Evolutionary conservation across 2,113 vertebrate species (phyloP).

Genomic region (Protomyctophum bolini): DNA sequence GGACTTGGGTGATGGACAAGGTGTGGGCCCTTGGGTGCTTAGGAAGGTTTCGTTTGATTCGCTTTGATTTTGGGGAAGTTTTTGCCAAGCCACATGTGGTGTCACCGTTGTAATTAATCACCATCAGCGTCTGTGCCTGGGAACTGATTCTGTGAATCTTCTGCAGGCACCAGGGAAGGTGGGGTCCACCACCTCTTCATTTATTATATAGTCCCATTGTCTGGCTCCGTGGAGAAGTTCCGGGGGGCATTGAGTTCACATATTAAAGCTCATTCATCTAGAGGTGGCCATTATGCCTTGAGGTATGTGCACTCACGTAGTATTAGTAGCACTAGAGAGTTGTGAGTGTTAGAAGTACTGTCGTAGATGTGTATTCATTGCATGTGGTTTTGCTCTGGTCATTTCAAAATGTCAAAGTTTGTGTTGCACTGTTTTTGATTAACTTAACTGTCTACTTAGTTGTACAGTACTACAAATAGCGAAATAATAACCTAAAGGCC

Average conservation of each 20-base stretch:
- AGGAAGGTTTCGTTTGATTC: slow-evolving; percentile 15
- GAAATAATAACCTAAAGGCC: too few species aligned
- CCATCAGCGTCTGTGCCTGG: not conserved
- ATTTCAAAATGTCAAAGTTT: too few species aligned
- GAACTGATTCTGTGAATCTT: not conserved
- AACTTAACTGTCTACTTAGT: too few species aligned
- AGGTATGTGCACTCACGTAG: not conserved
- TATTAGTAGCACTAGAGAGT: not conserved
- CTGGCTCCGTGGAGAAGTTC: slow-evolving; percentile 8
- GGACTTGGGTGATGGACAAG: slow-evolving; percentile 14
- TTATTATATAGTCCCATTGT: slow-evolving; percentile 12
- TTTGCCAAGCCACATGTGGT: slow-evolving; percentile 35
- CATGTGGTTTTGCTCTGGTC: not conserved
- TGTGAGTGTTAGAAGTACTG: not conserved
- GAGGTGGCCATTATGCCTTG: not conserved
- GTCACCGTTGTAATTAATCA: slow-evolving; percentile 7
- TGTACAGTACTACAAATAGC: too few species aligned
- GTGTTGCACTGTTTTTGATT: too few species aligned
- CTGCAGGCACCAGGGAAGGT: slow-evolving; percentile 22
- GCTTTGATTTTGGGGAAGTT: not conserved
- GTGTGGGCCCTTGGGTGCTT: not conserved
- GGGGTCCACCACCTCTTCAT: slow-evolving; percentile 24
- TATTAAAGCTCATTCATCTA: slow-evolving; percentile 1
- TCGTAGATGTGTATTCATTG: not conserved
- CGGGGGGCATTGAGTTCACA: slow-evolving; percentile 16